A percentile compares a stretch with the other conserved stretches of the same genome.
phyloP scores from a whole-genome alignment of 2,888 invertebrate genomes.

The Drosophila anomelani region DNA sequence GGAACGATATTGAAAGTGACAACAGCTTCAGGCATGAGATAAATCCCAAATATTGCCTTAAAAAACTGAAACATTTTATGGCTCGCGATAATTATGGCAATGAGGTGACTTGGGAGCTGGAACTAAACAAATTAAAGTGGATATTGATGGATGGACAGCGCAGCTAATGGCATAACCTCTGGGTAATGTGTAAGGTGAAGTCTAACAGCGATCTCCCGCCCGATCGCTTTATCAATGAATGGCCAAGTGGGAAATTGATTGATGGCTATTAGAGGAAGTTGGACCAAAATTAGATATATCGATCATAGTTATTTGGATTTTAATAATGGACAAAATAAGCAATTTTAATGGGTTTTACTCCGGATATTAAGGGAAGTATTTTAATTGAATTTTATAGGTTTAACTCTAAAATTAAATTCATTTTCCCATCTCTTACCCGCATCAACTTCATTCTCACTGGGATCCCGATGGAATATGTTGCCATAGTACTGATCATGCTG shows the following conservation, averaged over 20 bases:
- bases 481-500: slow-evolving; percentile 88
- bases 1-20: slow-evolving; percentile 26
- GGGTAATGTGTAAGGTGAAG: slow-evolving; percentile 14
- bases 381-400: slow-evolving; percentile 1
- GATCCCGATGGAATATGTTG: slow-evolving; percentile 84
- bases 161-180: slow-evolving; percentile 29
- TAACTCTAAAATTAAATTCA: neutral
- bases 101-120: slow-evolving; percentile 31
- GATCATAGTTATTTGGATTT: slow-evolving; percentile 2
- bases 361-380: neutral
- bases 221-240: slow-evolving; percentile 31
- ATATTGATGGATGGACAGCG: slow-evolving; percentile 36
- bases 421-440: slow-evolving; percentile 73
- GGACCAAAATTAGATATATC: slow-evolving; percentile 5
- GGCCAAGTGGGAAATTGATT: slow-evolving; percentile 44
- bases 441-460: slow-evolving; percentile 83
- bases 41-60: neutral
- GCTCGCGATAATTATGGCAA: slow-evolving; percentile 16
- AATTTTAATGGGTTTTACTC: neutral
- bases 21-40: slow-evolving; percentile 16
- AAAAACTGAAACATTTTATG: slow-evolving; percentile 21
- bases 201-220: slow-evolving; percentile 15
- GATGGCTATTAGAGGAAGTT: slow-evolving; percentile 26
- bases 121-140: slow-evolving; percentile 31
- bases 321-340: neutral